Evolutionary conservation across 2,797 vertebrate genomes (phyloP).

Genomic region (Anas georgica): DNA sequence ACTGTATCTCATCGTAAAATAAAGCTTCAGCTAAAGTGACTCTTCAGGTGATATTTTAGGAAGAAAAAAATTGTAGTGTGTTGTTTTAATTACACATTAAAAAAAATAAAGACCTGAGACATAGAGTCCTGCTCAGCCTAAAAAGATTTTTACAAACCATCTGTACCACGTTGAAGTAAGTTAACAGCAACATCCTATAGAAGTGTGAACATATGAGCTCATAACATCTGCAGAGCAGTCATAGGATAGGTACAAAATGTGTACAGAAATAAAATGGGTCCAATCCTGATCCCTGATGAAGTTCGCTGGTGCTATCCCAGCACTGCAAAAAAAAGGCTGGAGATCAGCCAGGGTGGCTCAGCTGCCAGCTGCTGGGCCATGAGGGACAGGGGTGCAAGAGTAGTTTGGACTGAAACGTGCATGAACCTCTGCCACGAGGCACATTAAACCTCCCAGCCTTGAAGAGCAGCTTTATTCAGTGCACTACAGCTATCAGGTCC

Average conservation of each 20-base stretch:
- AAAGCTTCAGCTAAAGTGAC: not conserved
- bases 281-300: not conserved
- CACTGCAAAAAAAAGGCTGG: not conserved
- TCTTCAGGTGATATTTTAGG: not conserved
- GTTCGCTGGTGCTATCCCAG: not conserved
- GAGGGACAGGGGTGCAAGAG: fast-evolving
- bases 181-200: not conserved
- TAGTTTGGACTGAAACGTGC: not conserved
- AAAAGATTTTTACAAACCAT: not conserved
- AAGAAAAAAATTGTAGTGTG: not conserved
- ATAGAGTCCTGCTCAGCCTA: not conserved
- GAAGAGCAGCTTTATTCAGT: not conserved
- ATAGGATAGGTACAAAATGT: not conserved
- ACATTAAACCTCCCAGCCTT: not conserved
- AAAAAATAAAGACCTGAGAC: conserved; percentile 14
- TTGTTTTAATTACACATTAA: not conserved
- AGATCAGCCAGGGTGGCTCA: not conserved
- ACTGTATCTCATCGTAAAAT: not conserved
- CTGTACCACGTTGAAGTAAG: not conserved
- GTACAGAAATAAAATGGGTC: not conserved
- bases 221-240: not conserved
- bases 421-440: fast-evolving
- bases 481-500: not conserved
- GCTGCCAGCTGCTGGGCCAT: not conserved
- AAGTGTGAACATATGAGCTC: not conserved